A percentile compares a stretch with the other conserved stretches of the same genome.
Evolutionary conservation across 2,888 invertebrate species (phyloP).

Genomic region (Plagodis pulveraria): DNA sequence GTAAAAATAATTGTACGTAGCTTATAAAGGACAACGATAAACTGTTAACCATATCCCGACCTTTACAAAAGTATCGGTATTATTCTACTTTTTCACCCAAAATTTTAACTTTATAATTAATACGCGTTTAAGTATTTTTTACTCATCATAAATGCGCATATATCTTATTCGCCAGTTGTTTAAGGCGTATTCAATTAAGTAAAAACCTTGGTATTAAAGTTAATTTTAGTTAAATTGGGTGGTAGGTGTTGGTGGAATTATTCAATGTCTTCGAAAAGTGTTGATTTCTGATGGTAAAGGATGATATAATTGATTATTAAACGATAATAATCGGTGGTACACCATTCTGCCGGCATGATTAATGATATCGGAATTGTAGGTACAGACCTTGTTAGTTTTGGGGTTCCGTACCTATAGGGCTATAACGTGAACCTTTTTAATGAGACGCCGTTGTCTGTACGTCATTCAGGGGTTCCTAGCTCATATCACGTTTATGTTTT

Average conservation of each 20-base stretch:
- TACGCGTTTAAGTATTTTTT: conserved; percentile 34
- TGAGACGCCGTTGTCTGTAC: too few relatives aligned
- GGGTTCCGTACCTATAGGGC: too few relatives aligned
- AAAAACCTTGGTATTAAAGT: conserved; percentile 64
- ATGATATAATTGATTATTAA: conserved; percentile 36
- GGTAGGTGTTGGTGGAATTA: conserved; percentile 53
- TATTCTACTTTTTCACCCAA: conserved; percentile 26
- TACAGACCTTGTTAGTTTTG: too few relatives aligned
- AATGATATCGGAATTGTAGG: neutral
- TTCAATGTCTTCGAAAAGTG: conserved; percentile 39
- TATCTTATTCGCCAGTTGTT: conserved; percentile 21
- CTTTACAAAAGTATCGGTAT: conserved; percentile 18
- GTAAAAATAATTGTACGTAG: too few relatives aligned
- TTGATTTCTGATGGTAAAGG: conserved; percentile 25
- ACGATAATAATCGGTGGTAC: conserved; percentile 19
- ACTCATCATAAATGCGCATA: conserved; percentile 43
- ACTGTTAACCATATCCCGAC: conserved; percentile 22
- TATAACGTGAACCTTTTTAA: too few relatives aligned
- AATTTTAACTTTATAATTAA: conserved; percentile 38
- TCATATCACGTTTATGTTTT: too few relatives aligned
- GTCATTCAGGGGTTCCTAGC: too few relatives aligned
- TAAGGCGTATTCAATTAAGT: conserved; percentile 58
- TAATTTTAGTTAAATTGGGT: conserved; percentile 66
- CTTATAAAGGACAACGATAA: too few relatives aligned
- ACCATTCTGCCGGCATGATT: neutral